phyloP scores from a whole-genome alignment of 2,797 vertebrate genomes.

The Delichon dasypus region DNA sequence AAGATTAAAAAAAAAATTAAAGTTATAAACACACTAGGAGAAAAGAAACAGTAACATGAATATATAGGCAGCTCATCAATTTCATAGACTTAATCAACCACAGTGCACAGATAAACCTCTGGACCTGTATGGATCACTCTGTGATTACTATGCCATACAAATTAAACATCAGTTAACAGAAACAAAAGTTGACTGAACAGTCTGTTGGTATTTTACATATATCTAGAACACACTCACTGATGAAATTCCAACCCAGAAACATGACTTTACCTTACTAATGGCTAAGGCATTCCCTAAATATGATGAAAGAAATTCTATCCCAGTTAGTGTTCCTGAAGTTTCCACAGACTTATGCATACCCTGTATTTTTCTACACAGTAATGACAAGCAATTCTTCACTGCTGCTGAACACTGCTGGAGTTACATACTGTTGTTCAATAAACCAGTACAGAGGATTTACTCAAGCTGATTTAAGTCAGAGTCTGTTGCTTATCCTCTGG shows the following conservation, averaged over 20 bases:
- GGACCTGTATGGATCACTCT: neutral
- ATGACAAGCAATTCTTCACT: neutral
- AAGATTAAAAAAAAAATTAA: neutral
- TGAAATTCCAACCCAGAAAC: neutral
- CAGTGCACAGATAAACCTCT: neutral
- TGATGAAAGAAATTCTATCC: neutral
- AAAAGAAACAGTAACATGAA: neutral
- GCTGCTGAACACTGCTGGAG: neutral
- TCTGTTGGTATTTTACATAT: neutral
- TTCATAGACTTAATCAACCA: neutral
- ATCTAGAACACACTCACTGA: neutral
- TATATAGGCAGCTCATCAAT: neutral
- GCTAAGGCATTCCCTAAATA: neutral
- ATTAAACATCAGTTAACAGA: neutral
- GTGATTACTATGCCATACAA: neutral
- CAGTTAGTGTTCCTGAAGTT: neutral
- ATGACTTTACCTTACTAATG: neutral
- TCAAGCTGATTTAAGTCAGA: neutral
- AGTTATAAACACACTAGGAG: neutral
- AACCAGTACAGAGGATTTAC: neutral
- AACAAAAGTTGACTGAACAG: neutral
- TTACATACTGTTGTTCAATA: neutral
- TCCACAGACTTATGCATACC: neutral
- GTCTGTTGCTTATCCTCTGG: neutral
- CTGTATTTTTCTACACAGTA: neutral